phyloP scores from a whole-genome alignment of 2,888 invertebrate species.

The Ferrisia virgata region DNA sequence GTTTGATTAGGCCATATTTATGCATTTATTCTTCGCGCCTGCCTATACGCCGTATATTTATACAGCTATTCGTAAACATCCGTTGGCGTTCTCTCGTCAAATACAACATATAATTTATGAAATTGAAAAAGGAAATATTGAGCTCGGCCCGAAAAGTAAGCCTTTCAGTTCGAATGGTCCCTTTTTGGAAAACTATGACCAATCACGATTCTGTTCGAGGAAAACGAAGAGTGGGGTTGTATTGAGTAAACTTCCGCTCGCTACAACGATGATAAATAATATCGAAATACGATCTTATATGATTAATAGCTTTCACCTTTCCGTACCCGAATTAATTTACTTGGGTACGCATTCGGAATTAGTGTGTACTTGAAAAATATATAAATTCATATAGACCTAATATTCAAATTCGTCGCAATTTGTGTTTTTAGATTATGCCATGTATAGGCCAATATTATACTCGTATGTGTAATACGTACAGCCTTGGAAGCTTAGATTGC shows the following conservation, averaged over 20 bases:
- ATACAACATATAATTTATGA: constrained; percentile 13
- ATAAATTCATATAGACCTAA: not conserved
- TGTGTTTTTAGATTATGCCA: not conserved
- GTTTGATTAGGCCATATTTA: not conserved
- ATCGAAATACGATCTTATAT: not conserved
- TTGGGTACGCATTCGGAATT: not conserved
- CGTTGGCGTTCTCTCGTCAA: not conserved
- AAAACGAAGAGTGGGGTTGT: not conserved
- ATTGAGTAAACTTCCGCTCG: not conserved
- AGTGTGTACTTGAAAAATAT: not conserved
- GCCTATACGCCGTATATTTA: constrained; percentile 3
- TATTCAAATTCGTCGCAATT: not conserved
- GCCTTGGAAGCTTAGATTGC: not conserved
- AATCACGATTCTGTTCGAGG: not conserved
- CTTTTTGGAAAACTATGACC: not conserved
- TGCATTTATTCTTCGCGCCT: not conserved
- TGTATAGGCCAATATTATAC: too few relatives aligned
- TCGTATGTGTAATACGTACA: too few relatives aligned
- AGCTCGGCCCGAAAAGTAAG: not conserved
- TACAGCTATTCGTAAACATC: constrained; percentile 13
- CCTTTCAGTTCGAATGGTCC: not conserved
- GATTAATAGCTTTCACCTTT: not conserved
- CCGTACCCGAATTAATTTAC: not conserved
- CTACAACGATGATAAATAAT: not conserved
- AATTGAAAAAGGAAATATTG: constrained; percentile 8